Base-by-base conservation (phyloP, 2,888 invertebrate species). In the Ctenicera cuprea region DNA sequence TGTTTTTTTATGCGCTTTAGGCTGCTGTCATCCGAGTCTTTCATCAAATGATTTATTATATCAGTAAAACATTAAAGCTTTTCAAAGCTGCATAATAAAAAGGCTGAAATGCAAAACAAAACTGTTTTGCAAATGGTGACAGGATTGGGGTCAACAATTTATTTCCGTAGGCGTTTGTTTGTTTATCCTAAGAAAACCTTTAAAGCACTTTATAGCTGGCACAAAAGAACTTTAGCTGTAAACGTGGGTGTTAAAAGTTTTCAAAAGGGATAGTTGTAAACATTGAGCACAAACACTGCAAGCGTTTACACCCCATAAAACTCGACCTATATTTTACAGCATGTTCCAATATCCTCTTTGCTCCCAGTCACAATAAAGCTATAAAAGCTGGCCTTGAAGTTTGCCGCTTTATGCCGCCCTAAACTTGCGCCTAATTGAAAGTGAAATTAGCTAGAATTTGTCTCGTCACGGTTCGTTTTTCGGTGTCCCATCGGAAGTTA, bases 181-280 rank as follows among this genome's bases (percentile, higher is more conserved):
- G 63, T 70, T 62, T 70, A 69, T 52, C 63, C 52, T 11, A 50
- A 52, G 70, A 43, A 62, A 63, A 64, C 26, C 52, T 62, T 18
- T 33, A 33, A 68, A 45, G 45, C 33, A 14, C 52, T 70, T 70
- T 70, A 70, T 63, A 8, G 62, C 70, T n/a, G 14, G 50, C 26
- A 70, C 70, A 70, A 63, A 69, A 43, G 41, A 41, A 63, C 22
- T 54, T 70, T 61, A 54, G 50, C 52, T 37, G 63, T 54, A 52
- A 63, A 41, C 50, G 63, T 70, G 62, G 62, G 62, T 33, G 70
- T 70, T 68, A 70, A 22, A 41, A 70, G 52, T 63, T 70, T 63
- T 52, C 69, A 69, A 70, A 69, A 70, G 63, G 63, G 50, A 70
- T 70, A 70, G 70, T 70, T 70, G 70, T 70, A 70, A 70, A 70